Base-by-base conservation (phyloP, 30 jellyfish, hydroid and myxozoan genomes). In the Chrysaora quinquecirrha region DNA sequence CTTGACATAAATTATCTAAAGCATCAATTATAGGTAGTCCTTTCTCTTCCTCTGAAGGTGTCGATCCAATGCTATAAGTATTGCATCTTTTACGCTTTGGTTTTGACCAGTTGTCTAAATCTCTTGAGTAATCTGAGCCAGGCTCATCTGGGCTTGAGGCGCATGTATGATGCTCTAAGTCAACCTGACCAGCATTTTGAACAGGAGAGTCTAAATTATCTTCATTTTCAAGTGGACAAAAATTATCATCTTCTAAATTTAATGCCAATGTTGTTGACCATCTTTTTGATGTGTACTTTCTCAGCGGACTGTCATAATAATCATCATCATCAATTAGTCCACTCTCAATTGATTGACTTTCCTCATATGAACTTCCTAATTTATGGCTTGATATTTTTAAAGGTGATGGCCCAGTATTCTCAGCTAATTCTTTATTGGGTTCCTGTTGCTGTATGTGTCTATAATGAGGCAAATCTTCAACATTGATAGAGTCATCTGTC, bases 21-120 rank as follows among this genome's bases (percentile, higher is more conserved):
- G 95, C 96, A 48, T 91, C 96, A 24, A 91, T 91, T 14, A 91
- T 91, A 31, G 98, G 98, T 1, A 91, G 73, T n/a, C 98, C 96
- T 48, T 80, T 89, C 11, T 69, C 80, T 49, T 80, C 87, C n/a
- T 96, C 98, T 30, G 84, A 90, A 4, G 95, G 87, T 60, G 95
- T 84, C 48, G 93, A 78, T 38, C 74, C 89, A 33, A 70, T 76
- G 63, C 88, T 64, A 48, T 67, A 91, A 33, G 98, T 91, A 43
- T 82, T 67, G 20, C 89, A 50, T 48, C 98, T 90, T 52, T 46
- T 22, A 28, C 88, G 64, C 22, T 84, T 84, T 67, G 87, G 66
- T 38, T 0, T 33, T 1, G 76, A 72, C 23, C 30, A 34, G 20
- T 66, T 80, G 20, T 52, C 82, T 28, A 27, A 64, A 33, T 73